Conservation (phyloP, 2,113 vertebrate genomes). For the Alaudala cheleensis region DNA sequence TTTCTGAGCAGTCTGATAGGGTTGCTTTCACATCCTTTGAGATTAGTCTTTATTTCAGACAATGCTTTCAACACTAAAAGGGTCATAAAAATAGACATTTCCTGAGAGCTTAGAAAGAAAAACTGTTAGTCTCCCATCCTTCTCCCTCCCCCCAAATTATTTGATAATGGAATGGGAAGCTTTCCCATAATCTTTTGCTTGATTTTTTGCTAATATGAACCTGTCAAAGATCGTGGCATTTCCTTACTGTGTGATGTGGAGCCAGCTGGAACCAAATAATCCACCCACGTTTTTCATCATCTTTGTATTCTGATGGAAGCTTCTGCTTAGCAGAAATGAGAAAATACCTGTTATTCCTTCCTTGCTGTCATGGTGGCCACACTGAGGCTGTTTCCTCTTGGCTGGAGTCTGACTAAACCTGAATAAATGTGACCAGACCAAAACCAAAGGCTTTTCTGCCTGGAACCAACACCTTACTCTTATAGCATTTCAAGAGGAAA, state of each 20-base stretch:
- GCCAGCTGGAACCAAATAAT: slow-evolving; percentile 58
- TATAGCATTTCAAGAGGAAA: neutral
- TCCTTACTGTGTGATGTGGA: slow-evolving; percentile 44
- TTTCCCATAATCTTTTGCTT: slow-evolving; percentile 55
- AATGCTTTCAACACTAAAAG: slow-evolving; percentile 58
- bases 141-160: slow-evolving; percentile 57
- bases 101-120: slow-evolving; percentile 53
- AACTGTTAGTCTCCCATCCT: slow-evolving; percentile 31
- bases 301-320: slow-evolving; percentile 26
- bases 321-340: slow-evolving; percentile 27
- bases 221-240: slow-evolving; percentile 51
- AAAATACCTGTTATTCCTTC: slow-evolving; percentile 39
- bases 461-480: neutral
- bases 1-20: slow-evolving; percentile 20
- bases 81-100: slow-evolving; percentile 58
- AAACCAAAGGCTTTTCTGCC: slow-evolving; percentile 13
- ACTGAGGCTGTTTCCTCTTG: neutral
- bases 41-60: slow-evolving; percentile 60
- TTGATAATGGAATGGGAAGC: slow-evolving; percentile 60
- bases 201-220: slow-evolving; percentile 60
- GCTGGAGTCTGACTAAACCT: neutral
- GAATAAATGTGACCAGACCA: neutral
- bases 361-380: neutral
- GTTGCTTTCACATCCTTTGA: slow-evolving; percentile 44
- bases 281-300: slow-evolving; percentile 39